A percentile compares a stretch with the other conserved stretches of the same genome.
Conservation (phyloP, 2,113 vertebrate genomes). For the Riparia riparia region DNA sequence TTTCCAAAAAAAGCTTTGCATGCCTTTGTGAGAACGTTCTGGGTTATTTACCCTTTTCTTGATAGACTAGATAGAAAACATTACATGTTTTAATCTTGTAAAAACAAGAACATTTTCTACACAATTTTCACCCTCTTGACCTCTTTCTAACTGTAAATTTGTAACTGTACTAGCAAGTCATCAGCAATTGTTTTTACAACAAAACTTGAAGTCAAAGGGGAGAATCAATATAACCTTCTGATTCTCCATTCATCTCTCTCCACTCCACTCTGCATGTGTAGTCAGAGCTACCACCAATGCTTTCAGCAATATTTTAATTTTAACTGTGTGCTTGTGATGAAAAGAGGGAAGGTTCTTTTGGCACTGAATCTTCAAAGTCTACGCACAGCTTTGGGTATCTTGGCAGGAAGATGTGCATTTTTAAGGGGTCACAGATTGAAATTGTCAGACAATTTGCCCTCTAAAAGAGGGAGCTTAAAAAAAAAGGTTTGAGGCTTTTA, state of each 20-base stretch:
- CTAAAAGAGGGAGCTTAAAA: background rate
- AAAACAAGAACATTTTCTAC: background rate
- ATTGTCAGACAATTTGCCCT: background rate
- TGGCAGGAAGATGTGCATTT: slow-evolving; percentile 51
- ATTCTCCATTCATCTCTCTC: background rate
- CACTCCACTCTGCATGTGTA: background rate
- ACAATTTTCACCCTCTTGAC: background rate
- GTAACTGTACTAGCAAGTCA: background rate
- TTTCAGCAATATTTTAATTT: background rate
- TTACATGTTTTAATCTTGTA: background rate
- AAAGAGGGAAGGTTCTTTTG: background rate
- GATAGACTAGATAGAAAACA: background rate
- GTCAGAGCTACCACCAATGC: background rate
- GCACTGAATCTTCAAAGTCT: background rate
- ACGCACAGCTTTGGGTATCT: background rate
- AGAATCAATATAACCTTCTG: background rate
- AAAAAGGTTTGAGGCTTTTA: background rate
- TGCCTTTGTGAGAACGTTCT: background rate
- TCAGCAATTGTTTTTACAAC: background rate
- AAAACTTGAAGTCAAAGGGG: background rate
- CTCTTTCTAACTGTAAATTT: background rate
- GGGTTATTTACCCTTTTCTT: background rate
- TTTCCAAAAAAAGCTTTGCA: background rate
- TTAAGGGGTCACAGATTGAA: slow-evolving; percentile 41
- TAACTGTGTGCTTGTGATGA: background rate